Percentiles rank a stretch among this genome's conserved stretches.
These are phyloP conservation scores for Cuculus canorus DNA, from an alignment of 2,797 vertebrate genomes.

Conservation along the genomic window DNA sequence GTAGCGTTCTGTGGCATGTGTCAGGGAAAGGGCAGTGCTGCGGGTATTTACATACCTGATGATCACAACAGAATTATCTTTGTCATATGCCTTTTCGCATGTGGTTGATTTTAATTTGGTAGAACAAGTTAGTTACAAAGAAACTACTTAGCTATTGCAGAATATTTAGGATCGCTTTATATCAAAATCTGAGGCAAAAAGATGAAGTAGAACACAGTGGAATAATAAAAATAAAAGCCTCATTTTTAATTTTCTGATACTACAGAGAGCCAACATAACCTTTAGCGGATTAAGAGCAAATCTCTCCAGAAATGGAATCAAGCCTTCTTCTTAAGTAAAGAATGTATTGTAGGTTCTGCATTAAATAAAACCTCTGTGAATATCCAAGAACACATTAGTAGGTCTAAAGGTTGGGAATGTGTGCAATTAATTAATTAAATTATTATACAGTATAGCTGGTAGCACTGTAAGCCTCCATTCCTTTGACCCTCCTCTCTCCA, in stretches of 20 bases:
- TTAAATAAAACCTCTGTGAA: constrained; percentile 61
- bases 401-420: constrained; percentile 58
- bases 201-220: background rate
- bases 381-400: constrained; percentile 51
- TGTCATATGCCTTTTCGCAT: background rate
- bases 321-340: constrained; percentile 44
- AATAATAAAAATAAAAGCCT: constrained; percentile 58
- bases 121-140: constrained; percentile 33
- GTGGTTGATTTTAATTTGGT: constrained; percentile 32
- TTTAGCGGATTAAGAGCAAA: constrained; percentile 66
- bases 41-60: constrained; percentile 48
- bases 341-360: constrained; percentile 34
- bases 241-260: constrained; percentile 56
- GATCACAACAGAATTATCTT: constrained; percentile 36
- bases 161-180: constrained; percentile 36
- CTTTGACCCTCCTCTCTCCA: constrained; percentile 54
- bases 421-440: constrained; percentile 65
- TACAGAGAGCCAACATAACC: constrained; percentile 49
- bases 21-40: constrained; percentile 45
- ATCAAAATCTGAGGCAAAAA: constrained; percentile 4
- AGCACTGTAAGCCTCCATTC: background rate
- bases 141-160: background rate
- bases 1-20: constrained; percentile 17
- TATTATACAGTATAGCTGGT: constrained; percentile 41
- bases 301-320: constrained; percentile 63